Base-by-base conservation (phyloP, 2,888 invertebrate genomes). In the Ophion obscuratus region DNA sequence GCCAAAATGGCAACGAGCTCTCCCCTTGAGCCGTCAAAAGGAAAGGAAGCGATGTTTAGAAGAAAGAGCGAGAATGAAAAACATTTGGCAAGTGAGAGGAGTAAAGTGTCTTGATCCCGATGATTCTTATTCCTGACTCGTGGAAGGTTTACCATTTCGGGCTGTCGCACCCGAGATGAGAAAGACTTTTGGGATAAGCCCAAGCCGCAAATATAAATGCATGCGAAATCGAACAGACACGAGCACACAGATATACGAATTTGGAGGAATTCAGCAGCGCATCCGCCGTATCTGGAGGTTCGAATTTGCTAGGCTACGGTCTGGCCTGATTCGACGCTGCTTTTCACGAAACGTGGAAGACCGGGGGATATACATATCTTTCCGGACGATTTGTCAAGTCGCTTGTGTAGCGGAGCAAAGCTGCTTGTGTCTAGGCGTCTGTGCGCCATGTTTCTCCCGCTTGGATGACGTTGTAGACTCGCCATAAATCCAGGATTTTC, bases 381-480 rank as follows among this genome's bases (percentile, higher is more conserved):
- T 92, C 91, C 92, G 90, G 90, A 89, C 92, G 92, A 92, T 92
- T 92, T 92, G 91, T 92, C 91, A 90, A 90, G 89, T 90, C 89
- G 85, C 83, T 84, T 87, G 76, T 77, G 67, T n/a, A 59, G 57
- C 59, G 62, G 47, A 75, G 67, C 47, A 86, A 88, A 88, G 83
- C 87, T 85, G 86, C 85, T 88, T 86, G 87, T 88, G 87, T 88
- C 88, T 88, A 85, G 88, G 77, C 77, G 68, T 61, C 79, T 67
- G 40, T 71, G 83, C 64, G 71, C 74, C 84, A 81, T 78, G 71
- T 83, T 78, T 80, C 74, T 76, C 81, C 67, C 85, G 82, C 84
- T 70, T 78, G 83, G 81, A 85, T 88, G 86, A 88, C 87, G 87
- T 83, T 87, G 85, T 87, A 88, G 87, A 82, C 71, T 87, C 82